Base-by-base conservation (phyloP, 2,113 vertebrate species). In the Herpailurus yagouaroundi region DNA sequence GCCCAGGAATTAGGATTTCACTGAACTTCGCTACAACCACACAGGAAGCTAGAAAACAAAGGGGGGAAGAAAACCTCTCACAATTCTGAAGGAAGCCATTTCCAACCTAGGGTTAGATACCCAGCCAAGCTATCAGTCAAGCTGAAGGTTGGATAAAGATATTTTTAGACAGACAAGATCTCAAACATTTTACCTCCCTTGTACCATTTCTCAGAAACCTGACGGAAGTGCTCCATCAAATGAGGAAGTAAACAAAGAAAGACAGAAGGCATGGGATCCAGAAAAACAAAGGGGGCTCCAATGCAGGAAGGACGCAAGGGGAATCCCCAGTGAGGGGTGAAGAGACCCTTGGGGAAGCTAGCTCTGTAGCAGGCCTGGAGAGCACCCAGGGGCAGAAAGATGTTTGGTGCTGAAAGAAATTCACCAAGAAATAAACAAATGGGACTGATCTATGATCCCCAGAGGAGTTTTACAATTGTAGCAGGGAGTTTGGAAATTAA, bases 51-150 rank as follows among this genome's bases (percentile, higher is more conserved):
- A 27, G 29, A 96, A 85, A 66, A 92, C 23, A 96, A 92, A 94
- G 15, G 8, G 2, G 21, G 25, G 6, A n/a, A 68, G 50, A 55
- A 41, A 45, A 9, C 45, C 8, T 25, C 23, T 94, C 25, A 45
- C 84, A 97, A 95, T 83, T 93, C 45, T 57, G 4, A 89, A 88
- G 84, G 45, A 68, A 89, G 87, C 57, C 83, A 63, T n/a, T 48
- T 76, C 38, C 77, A 74, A 41, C 31, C 52, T 33, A 85, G 45
- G 88, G 85, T 81, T 86, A 88, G 50, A 97, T 92, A 96, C 95
- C 92, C 79, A 97, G 92, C 89, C 79, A 95, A 93, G 89, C 60
- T 96, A 95, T 83, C 95, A 71, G 3, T 45, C 84, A 94, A 90
- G 52, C 36, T 68, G 9, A 89, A 73, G 86, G 31, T 57, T 60